Evolutionary conservation across 2,888 invertebrate genomes (phyloP).

Genomic region (Troglohyphantes excavatus): DNA sequence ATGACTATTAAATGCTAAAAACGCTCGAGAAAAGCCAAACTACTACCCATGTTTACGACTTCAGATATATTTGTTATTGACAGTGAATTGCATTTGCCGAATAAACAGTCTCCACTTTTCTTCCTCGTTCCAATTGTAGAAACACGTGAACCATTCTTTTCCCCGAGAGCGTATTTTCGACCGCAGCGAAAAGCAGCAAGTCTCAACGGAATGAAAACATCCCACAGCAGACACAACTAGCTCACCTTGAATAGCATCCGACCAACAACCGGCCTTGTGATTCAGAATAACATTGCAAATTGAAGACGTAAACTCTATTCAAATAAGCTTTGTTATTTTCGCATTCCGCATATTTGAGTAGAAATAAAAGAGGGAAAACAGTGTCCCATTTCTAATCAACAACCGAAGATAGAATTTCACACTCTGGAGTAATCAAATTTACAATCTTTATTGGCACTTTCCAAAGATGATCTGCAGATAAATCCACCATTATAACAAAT

Average conservation of each 20-base stretch:
- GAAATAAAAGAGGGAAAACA: too few species aligned
- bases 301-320: neutral
- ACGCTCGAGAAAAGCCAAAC: too few species aligned
- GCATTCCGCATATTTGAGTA: neutral
- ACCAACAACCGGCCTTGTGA: conserved; percentile 2
- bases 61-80: too few species aligned
- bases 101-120: neutral
- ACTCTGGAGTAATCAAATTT: too few species aligned
- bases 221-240: conserved; percentile 7
- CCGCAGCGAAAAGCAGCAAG: neutral
- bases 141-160: neutral
- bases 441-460: too few species aligned
- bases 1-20: too few species aligned
- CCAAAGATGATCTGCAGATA: too few species aligned
- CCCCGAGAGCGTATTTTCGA: neutral
- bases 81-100: neutral
- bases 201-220: neutral
- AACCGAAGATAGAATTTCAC: too few species aligned
- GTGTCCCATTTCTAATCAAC: too few species aligned
- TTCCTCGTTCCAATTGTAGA: neutral
- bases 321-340: neutral
- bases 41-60: too few species aligned
- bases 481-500: too few species aligned
- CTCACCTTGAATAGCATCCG: conserved; percentile 9
- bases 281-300: neutral